Evolutionary conservation across 2,888 invertebrate species (phyloP).

Genomic region (Habroteleia sp.): DNA sequence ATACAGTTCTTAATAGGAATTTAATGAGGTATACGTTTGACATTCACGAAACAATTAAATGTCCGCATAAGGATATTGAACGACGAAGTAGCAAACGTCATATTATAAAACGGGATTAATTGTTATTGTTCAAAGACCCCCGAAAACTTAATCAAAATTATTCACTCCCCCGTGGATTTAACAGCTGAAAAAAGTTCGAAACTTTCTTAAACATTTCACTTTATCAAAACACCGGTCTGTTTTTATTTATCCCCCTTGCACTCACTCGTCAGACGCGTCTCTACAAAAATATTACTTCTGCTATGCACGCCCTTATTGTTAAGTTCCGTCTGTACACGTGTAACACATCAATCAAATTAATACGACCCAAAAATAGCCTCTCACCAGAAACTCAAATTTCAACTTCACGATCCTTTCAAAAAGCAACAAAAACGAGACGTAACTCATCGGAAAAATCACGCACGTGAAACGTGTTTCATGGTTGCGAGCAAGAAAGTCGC

Average conservation of each 20-base stretch:
- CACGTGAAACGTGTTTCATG: not conserved
- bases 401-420: not conserved
- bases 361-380: slow-evolving; percentile 19
- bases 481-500: slow-evolving; percentile 12
- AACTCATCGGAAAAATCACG: slow-evolving; percentile 29
- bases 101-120: too few species aligned
- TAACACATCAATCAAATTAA: slow-evolving; percentile 33
- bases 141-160: too few species aligned
- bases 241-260: slow-evolving; percentile 11
- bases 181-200: too few species aligned
- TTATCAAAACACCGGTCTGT: slow-evolving; percentile 6
- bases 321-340: slow-evolving; percentile 22
- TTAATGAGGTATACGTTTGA: too few species aligned
- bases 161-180: too few species aligned
- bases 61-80: too few species aligned
- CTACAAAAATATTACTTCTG: slow-evolving; percentile 22
- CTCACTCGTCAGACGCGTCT: not conserved
- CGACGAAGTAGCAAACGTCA: too few species aligned
- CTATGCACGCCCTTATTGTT: slow-evolving; percentile 27
- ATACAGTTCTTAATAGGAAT: too few species aligned
- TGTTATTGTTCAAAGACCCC: too few species aligned
- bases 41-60: too few species aligned
- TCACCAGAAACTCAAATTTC: slow-evolving; percentile 22
- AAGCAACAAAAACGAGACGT: slow-evolving; percentile 9
- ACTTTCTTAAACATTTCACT: slow-evolving; percentile 1